phyloP scores from a whole-genome alignment of 1,140 invertebrate species.

The Lepidotrigona ventralis region DNA sequence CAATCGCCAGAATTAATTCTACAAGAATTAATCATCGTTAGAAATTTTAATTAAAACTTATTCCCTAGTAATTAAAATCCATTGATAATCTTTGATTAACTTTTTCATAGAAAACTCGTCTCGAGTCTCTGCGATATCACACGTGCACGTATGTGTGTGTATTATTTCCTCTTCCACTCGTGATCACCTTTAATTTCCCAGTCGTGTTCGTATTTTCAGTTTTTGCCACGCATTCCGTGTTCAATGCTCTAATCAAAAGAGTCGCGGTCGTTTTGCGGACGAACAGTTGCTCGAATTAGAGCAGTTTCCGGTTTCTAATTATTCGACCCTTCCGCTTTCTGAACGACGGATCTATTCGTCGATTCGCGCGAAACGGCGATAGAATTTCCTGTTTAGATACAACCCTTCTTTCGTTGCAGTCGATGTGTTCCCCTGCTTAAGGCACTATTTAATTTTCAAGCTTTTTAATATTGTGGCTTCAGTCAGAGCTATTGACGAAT shows the following conservation, averaged over 20 bases:
- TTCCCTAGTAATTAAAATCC: background rate
- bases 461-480: no score
- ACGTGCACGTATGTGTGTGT: no score
- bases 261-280: background rate
- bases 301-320: background rate
- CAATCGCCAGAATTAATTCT: no score
- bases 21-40: no score
- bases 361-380: background rate
- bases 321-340: background rate
- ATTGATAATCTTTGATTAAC: background rate
- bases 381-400: background rate
- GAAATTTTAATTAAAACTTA: background rate
- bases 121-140: background rate
- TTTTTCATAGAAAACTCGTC: background rate
- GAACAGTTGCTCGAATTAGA: slow-evolving; percentile 4
- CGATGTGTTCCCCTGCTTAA: background rate
- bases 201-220: no score
- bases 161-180: background rate
- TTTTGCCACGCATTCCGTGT: background rate
- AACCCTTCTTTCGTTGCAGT: background rate
- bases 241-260: slow-evolving; percentile 3
- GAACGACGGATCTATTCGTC: background rate
- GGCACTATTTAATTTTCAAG: no score
- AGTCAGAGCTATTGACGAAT: no score
- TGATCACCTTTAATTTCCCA: slow-evolving; percentile 3